Conservation (phyloP, 1,140 invertebrate species). For the Conus betulinus region DNA sequence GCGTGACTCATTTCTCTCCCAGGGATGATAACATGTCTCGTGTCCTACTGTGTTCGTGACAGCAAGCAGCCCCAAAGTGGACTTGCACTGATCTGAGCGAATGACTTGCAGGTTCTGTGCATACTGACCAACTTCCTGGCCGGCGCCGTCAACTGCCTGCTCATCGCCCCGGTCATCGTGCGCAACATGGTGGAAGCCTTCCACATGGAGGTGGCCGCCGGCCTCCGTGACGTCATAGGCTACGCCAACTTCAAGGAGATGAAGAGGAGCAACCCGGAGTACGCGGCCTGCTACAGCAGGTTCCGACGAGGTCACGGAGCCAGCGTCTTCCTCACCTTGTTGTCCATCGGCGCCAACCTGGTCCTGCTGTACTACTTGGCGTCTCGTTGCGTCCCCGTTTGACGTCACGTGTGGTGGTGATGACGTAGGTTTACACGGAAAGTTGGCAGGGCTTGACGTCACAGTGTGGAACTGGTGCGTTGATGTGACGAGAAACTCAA, state of each 20-base stretch:
- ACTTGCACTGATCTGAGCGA: too few species aligned
- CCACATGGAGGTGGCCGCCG: conserved; percentile 52
- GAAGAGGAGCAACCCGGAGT: conserved; percentile 39
- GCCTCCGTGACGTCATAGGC: conserved; percentile 47
- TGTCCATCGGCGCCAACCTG: conserved; percentile 33
- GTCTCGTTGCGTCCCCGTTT: conserved; percentile 37
- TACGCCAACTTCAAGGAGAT: conserved; percentile 48
- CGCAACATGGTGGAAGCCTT: conserved; percentile 49
- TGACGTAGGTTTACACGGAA: too few species aligned
- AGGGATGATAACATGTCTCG: too few species aligned
- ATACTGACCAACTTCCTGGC: conserved; percentile 37
- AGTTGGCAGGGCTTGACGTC: too few species aligned
- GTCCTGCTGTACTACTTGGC: conserved; percentile 43
- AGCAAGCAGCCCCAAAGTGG: too few species aligned
- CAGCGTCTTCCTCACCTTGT: conserved; percentile 40
- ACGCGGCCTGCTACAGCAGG: conserved; percentile 35
- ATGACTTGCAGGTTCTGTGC: conserved; percentile 33
- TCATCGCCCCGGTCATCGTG: conserved; percentile 47
- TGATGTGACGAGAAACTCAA: too few species aligned
- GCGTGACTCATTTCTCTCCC: too few species aligned
- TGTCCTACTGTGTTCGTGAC: too few species aligned
- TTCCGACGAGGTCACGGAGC: conserved; percentile 45
- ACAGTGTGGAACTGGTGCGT: too few species aligned
- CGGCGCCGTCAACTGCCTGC: conserved; percentile 42
- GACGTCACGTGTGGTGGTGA: background rate